phyloP scores from a whole-genome alignment of 2,797 vertebrate genomes.

The Eptatretus atami region DNA sequence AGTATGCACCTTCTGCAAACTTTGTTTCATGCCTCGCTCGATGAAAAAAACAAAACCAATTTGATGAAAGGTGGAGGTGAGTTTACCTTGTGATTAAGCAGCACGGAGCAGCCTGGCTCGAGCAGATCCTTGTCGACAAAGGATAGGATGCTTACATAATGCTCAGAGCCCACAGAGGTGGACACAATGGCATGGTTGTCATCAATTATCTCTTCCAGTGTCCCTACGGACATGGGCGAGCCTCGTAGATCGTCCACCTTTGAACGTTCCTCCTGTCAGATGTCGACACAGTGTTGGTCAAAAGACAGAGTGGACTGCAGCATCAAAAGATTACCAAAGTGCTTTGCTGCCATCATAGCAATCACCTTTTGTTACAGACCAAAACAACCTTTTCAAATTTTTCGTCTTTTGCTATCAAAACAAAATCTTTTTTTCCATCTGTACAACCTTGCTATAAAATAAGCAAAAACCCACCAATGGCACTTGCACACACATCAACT shows the following conservation, averaged over 20 bases:
- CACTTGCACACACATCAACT: too few relatives aligned
- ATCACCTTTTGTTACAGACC: too few relatives aligned
- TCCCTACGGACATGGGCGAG: slow-evolving; percentile 94
- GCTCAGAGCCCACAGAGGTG: slow-evolving; percentile 81
- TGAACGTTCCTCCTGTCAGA: slow-evolving; percentile 56
- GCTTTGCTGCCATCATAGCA: too few relatives aligned
- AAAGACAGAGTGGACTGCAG: too few relatives aligned
- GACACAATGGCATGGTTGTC: slow-evolving; percentile 94
- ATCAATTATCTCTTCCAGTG: slow-evolving; percentile 86
- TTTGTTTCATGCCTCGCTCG: not conserved
- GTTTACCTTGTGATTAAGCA: slow-evolving; percentile 72
- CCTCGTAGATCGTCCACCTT: slow-evolving; percentile 88
- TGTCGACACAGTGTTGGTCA: not conserved
- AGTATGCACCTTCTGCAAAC: not conserved
- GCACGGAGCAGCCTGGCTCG: slow-evolving; percentile 77
- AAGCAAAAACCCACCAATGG: too few relatives aligned
- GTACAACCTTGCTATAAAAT: too few relatives aligned
- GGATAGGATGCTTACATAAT: slow-evolving; percentile 88
- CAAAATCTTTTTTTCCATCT: too few relatives aligned
- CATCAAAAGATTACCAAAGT: too few relatives aligned
- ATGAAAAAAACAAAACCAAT: not conserved
- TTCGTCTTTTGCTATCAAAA: too few relatives aligned
- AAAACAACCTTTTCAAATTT: too few relatives aligned
- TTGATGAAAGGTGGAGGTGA: too few relatives aligned
- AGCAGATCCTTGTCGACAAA: slow-evolving; percentile 90